phyloP scores from a whole-genome alignment of 2,113 vertebrate genomes.

The Protomyctophum bolini region DNA sequence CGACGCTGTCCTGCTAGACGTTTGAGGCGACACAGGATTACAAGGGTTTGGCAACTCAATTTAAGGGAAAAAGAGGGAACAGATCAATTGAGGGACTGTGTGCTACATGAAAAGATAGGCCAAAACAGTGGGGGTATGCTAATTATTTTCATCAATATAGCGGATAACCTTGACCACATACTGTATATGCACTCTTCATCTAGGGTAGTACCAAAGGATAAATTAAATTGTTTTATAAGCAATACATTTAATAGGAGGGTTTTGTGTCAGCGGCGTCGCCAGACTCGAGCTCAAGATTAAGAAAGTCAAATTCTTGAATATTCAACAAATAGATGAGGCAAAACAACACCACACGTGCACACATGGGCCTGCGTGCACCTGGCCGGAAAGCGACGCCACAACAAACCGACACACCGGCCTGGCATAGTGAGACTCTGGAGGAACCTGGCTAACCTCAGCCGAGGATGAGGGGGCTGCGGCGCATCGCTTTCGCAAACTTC shows the following conservation, averaged over 20 bases:
- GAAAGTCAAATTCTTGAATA: not conserved
- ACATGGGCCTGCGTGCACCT: not conserved
- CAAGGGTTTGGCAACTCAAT: slow-evolving; percentile 57
- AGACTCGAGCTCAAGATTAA: not conserved
- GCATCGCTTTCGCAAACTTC: slow-evolving; percentile 9
- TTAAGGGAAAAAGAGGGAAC: slow-evolving; percentile 43
- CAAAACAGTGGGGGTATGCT: slow-evolving; percentile 43
- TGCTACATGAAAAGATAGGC: slow-evolving; percentile 30
- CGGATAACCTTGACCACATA: slow-evolving; percentile 23
- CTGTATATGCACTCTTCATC: not conserved
- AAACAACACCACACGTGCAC: not conserved
- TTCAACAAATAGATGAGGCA: not conserved
- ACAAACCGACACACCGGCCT: too few relatives aligned
- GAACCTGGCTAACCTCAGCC: not conserved
- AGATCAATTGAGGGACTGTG: slow-evolving; percentile 42
- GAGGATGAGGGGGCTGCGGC: not conserved
- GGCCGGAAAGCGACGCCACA: too few relatives aligned
- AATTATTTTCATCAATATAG: slow-evolving; percentile 40
- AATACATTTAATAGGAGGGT: not conserved
- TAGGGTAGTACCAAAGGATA: not conserved
- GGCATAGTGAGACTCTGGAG: slow-evolving; percentile 1
- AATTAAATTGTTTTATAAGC: not conserved
- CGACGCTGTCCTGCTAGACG: slow-evolving; percentile 48
- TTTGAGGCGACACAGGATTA: slow-evolving; percentile 60
- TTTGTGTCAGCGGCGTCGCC: not conserved